A percentile compares a stretch with the other conserved stretches of the same genome.
Evolutionary conservation across 2,113 vertebrate species (phyloP).

Genomic region (Mormyrus lacerda): DNA sequence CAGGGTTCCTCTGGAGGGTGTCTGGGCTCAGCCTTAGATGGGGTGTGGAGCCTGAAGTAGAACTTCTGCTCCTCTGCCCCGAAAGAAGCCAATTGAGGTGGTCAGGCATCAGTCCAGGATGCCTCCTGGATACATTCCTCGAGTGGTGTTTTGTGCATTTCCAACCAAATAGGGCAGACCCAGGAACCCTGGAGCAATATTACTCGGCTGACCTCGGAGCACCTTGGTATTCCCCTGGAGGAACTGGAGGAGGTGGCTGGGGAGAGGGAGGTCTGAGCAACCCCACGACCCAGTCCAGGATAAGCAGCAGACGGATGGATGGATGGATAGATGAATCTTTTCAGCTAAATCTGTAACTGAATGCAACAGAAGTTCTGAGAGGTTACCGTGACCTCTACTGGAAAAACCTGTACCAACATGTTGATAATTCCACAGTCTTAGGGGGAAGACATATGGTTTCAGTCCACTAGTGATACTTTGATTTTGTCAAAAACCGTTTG

Average conservation of each 20-base stretch:
- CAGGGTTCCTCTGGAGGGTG: background rate
- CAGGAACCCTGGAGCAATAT: background rate
- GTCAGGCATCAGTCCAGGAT: background rate
- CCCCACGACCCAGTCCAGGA: background rate
- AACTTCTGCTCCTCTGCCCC: background rate
- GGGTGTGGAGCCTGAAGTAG: background rate
- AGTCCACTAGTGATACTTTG: background rate
- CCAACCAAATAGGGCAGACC: background rate
- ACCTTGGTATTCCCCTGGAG: no score
- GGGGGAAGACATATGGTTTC: background rate
- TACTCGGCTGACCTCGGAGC: background rate
- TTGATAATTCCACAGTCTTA: background rate
- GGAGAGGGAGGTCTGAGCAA: background rate
- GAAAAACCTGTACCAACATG: background rate
- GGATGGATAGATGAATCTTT: background rate
- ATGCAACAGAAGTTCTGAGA: background rate
- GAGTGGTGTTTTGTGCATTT: background rate
- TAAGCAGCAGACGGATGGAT: background rate
- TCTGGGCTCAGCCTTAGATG: background rate
- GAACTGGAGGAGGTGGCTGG: no score
- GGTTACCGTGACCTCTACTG: conserved; percentile 6
- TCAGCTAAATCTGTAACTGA: background rate
- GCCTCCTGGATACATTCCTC: background rate
- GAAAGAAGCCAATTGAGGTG: background rate
- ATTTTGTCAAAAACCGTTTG: background rate